Base-by-base conservation (phyloP, 2,113 vertebrate species). In the Otis tarda region DNA sequence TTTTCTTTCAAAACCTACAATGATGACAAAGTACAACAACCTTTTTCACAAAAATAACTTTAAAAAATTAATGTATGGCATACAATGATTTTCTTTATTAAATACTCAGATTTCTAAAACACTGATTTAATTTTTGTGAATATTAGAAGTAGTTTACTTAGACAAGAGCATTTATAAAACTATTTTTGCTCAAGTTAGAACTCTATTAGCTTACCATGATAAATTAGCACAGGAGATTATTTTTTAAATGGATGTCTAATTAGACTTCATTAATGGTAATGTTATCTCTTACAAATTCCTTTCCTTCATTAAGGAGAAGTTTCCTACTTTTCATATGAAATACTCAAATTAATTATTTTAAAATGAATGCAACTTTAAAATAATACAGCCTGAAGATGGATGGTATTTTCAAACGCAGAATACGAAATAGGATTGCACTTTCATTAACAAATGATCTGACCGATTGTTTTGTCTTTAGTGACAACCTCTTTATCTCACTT, bases 221-320 rank as follows among this genome's bases (percentile, higher is more conserved):
- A 94, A 96, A 96, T 94, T 94, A 95, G 49, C 81, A 81, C 75
- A 88, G 74, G 70, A 94, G 83, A 88, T 94, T 96, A 88, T 96
- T 93, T 95, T 95, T 95, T 88, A 88, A 95, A 94, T 93, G 30
- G 65, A 60, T 94, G 81, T 96, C 89, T 94, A 95, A 97, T 97
- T 95, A 95, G 70, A 74, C 68, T 91, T 96, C 81, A 85, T 95
- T 91, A 97, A 90, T n/a, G 60, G 35, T 71, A 90, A 50, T 67
- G 65, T 95, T 97, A 97, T 89, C 87, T 90, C 91, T 91, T 88
- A 67, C 69, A 90, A 70, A 93, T 71, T 73, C 81, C 63, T 90
- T 76, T 94, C 49, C 78, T 75, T 95, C 87, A 85, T 97, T 91
- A 92, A 90, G 43, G 78, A 70, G 31, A 71, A 39, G 35, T 39